phyloP scores from a whole-genome alignment of 2,113 vertebrate genomes.

The Tetrax tetrax region DNA sequence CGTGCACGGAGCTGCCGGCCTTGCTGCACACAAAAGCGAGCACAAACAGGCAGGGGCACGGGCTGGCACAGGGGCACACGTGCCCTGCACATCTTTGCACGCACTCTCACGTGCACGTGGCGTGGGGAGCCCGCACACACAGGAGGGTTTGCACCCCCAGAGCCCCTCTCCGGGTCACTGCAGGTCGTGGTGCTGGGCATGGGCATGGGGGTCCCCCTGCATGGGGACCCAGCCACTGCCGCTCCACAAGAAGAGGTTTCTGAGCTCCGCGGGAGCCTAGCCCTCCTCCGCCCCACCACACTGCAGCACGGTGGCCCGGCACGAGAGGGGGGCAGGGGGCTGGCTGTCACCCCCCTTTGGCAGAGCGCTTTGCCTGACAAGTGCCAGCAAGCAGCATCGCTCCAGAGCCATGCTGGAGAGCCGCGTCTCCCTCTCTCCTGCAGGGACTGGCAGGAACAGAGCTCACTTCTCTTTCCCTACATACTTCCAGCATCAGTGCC shows the following conservation, averaged over 20 bases:
- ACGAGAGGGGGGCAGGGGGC: fast-evolving
- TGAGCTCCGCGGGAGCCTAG: neutral
- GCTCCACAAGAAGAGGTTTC: neutral
- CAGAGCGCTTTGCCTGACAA: fast-evolving
- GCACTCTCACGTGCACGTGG: fast-evolving
- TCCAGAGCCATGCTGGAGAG: neutral
- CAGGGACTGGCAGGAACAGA: fast-evolving
- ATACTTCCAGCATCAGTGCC: neutral
- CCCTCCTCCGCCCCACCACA: fast-evolving
- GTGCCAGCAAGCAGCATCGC: neutral
- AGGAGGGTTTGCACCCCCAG: neutral
- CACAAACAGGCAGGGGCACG: neutral
- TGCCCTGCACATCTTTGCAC: no score
- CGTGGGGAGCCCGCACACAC: neutral
- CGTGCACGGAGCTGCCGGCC: fast-evolving
- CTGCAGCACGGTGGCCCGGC: fast-evolving
- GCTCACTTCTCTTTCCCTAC: neutral
- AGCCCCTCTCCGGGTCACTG: no score
- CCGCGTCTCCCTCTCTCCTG: fast-evolving
- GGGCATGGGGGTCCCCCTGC: neutral
- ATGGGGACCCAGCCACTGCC: neutral
- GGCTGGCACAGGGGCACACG: fast-evolving
- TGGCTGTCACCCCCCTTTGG: neutral
- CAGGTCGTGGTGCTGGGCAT: neutral
- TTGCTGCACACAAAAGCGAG: neutral